These are phyloP conservation scores for Drosophila trichaetosa DNA, from an alignment of 2,888 invertebrate species.

Conservation along the genomic window DNA sequence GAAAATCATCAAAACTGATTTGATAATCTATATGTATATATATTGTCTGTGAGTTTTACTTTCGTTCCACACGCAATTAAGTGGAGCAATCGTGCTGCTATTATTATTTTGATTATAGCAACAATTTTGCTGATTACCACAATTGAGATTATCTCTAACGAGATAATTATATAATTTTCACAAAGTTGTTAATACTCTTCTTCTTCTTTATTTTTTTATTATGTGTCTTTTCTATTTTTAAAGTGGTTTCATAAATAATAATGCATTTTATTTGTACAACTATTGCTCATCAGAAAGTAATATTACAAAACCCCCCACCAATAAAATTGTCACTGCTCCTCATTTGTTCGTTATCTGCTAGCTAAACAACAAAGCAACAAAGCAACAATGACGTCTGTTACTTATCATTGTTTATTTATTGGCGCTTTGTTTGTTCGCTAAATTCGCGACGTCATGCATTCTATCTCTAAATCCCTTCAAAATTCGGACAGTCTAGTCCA, in stretches of 20 bases:
- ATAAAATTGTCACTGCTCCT: neutral
- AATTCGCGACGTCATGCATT: slow-evolving; percentile 50
- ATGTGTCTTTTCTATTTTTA: neutral
- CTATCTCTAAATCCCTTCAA: slow-evolving; percentile 17
- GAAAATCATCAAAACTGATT: neutral
- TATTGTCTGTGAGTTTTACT: neutral
- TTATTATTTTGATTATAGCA: neutral
- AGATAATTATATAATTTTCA: neutral
- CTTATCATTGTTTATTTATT: slow-evolving; percentile 49
- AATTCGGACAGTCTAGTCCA: slow-evolving; percentile 1
- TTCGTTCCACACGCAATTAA: neutral
- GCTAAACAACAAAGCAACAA: neutral
- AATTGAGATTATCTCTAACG: neutral
- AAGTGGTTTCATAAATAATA: neutral
- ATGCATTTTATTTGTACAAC: neutral
- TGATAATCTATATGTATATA: neutral
- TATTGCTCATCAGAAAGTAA: slow-evolving; percentile 11
- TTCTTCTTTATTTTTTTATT: neutral
- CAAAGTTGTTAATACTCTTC: neutral
- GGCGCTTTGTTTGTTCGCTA: slow-evolving; percentile 35
- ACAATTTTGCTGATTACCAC: neutral
- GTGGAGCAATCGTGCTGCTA: neutral
- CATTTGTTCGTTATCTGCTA: slow-evolving; percentile 45
- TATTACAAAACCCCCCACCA: slow-evolving; percentile 5
- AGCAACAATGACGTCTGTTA: slow-evolving; percentile 57